Percentiles rank a stretch among this genome's conserved stretches.
These are phyloP conservation scores for Meliscaeva auricollis DNA, from an alignment of 2,888 invertebrate genomes.

Conservation along the genomic window DNA sequence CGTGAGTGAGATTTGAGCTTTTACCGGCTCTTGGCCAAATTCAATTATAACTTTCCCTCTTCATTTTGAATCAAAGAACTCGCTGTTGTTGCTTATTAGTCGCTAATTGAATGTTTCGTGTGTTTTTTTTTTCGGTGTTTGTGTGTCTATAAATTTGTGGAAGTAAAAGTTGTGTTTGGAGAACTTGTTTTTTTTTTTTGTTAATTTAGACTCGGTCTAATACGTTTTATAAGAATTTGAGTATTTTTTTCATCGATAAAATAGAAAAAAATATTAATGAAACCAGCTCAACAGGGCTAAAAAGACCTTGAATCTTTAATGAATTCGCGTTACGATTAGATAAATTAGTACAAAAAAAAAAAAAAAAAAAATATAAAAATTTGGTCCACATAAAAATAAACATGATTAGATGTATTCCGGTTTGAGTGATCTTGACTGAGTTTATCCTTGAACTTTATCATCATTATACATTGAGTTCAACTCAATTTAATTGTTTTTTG, in stretches of 20 bases:
- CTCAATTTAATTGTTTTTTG: constrained; percentile 51
- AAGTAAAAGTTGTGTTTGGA: constrained; percentile 60
- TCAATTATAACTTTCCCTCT: constrained; percentile 55
- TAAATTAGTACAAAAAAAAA: background rate
- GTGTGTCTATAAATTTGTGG: constrained; percentile 31
- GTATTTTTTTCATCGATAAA: background rate
- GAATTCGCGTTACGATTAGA: background rate
- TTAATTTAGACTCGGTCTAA: background rate
- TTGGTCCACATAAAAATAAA: too few relatives aligned
- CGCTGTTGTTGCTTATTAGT: constrained; percentile 5
- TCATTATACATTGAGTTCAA: constrained; percentile 13
- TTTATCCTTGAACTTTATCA: constrained; percentile 69
- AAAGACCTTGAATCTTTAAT: constrained; percentile 34
- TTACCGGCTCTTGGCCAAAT: constrained; percentile 52
- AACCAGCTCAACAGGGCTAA: constrained; percentile 5
- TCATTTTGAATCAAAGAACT: constrained; percentile 5
- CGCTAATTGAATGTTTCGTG: constrained; percentile 23
- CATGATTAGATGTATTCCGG: constrained; percentile 51
- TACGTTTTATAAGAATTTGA: constrained; percentile 1
- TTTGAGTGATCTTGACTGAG: constrained; percentile 44
- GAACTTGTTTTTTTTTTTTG: constrained; percentile 50
- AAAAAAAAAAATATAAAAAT: constrained; percentile 19
- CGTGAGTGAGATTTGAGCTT: constrained; percentile 53
- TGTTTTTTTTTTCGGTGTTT: constrained; percentile 10
- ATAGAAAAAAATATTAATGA: background rate